Conservation (phyloP, 2,113 vertebrate genomes). For the Puffinus mauretanicus region DNA sequence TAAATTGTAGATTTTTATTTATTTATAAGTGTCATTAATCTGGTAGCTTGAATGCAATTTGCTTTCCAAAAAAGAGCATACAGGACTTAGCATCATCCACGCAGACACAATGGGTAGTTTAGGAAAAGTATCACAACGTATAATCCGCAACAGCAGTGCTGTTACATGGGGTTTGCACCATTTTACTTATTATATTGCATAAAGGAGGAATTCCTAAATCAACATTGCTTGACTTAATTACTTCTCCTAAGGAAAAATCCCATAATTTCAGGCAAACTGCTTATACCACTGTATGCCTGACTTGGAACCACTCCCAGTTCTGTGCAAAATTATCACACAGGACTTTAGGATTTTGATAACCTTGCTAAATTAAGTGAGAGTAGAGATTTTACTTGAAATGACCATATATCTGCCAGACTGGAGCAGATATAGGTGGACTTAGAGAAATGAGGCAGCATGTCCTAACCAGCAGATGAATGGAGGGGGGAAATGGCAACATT, state of each 20-base stretch:
- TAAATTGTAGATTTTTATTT: slow-evolving; percentile 55
- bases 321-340: neutral
- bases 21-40: slow-evolving; percentile 57
- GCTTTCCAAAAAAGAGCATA: neutral
- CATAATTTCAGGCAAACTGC: neutral
- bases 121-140: neutral
- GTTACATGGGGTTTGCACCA: neutral
- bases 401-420: fast-evolving
- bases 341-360: neutral
- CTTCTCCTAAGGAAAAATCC: neutral
- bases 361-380: neutral
- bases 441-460: neutral
- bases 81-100: neutral
- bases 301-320: neutral
- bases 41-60: slow-evolving; percentile 1
- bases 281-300: neutral
- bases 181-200: neutral
- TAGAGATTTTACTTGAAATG: neutral
- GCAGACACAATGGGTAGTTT: neutral
- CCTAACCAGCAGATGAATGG: neutral
- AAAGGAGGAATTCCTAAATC: neutral
- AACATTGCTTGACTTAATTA: neutral
- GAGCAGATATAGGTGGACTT: neutral
- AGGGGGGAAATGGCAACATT: fast-evolving
- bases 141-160: neutral